Evolutionary conservation across 2,888 invertebrate species (phyloP), one percentile per base, ranked within the genome.

Genomic region (Microctonus aethiopoides): DNA sequence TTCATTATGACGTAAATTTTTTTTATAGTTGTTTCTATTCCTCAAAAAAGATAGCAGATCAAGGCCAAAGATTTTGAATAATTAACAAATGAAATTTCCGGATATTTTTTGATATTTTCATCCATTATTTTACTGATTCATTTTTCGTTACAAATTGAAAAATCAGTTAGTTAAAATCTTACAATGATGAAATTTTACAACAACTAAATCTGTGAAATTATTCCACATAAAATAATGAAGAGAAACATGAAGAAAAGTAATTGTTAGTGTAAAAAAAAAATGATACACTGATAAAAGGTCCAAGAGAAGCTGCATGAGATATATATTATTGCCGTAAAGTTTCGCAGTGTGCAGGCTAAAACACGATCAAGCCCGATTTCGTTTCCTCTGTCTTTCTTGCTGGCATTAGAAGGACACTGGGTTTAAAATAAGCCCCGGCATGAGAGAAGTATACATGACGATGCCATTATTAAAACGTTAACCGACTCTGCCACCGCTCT

Each of bases 361-460:
- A 13, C 26, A 16, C 22, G 32, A 46, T 34, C 24, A 60, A 24
- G 26, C 52, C 36, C 24, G 32, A 3, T 32, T 32, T 61, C 52
- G 24, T 60, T 65, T 22, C 59, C 66, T 75, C 72, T 74, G 76
- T 76, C 74, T 76, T 72, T 13, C 32, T 29, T 29, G 16, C 59
- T 72, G 74, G 76, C 76, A 77, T 84, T 80, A 80, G 85, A 85
- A 85, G 85, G 85, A 85, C 84, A 83, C 83, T 70, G 76, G 84
- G 84, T 84, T 85, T 85, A 85, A 85, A 85, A 85, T 85, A 85
- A 83, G 80, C 81, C 78, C 77, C 74, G 46, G 46, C 72, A 66
- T 67, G 71, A 64, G 73, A 70, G 70, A 62, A 54, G 54, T 67
- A 73, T 71, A 71, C 67, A 68, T 64, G 74, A 72, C 64, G 74